Conservation (phyloP, 2,113 vertebrate species). For the Capreolus pygargus region DNA sequence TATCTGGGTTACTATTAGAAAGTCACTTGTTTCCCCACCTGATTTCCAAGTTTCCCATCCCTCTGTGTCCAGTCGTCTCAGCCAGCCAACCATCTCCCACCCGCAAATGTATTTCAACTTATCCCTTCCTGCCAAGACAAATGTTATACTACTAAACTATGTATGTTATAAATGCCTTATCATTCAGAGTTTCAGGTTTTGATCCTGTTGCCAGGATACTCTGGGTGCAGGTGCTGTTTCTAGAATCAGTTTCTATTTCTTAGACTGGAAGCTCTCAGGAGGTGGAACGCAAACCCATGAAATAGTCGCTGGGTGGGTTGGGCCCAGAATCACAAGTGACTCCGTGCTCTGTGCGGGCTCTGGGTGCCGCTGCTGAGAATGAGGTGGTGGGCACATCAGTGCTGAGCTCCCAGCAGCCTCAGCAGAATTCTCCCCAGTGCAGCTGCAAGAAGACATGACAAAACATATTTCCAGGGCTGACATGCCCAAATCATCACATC, state of each 20-base stretch:
- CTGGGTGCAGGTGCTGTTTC: neutral
- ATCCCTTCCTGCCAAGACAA: neutral
- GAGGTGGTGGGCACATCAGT: neutral
- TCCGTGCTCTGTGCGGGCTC: neutral
- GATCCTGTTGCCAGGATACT: neutral
- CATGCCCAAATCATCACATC: neutral
- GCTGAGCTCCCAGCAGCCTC: neutral
- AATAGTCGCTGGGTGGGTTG: neutral
- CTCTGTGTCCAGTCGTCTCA: neutral
- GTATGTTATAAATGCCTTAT: neutral
- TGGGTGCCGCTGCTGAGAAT: neutral
- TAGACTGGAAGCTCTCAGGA: neutral
- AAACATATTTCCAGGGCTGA: neutral
- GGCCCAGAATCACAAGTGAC: neutral
- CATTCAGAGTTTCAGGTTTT: neutral
- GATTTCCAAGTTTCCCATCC: neutral
- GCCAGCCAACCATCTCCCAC: neutral
- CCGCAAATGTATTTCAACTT: neutral
- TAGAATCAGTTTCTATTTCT: neutral
- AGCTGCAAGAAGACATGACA: neutral
- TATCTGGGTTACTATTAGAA: neutral
- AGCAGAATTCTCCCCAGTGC: neutral
- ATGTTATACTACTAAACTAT: neutral
- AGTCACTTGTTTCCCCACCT: constrained; percentile 37
- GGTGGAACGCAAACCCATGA: neutral